Base-by-base conservation (phyloP, 2,113 vertebrate species). In the Poecile atricapillus region DNA sequence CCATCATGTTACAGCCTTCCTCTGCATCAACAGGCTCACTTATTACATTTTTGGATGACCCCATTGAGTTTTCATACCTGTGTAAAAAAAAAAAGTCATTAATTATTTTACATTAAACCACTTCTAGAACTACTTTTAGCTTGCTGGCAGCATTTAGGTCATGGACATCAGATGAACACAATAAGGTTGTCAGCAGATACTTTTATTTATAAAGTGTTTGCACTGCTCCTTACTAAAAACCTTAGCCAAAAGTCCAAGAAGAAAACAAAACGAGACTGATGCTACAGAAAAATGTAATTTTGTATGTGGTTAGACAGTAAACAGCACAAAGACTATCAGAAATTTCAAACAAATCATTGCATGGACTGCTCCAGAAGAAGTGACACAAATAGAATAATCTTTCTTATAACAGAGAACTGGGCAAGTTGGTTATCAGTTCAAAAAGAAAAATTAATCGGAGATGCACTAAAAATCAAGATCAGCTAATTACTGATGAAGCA, bases 61-160 rank as follows among this genome's bases (percentile, higher is more conserved):
- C 97, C 97, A 98, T 97, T 91, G 90, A 93, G 69, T 95, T 78
- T 77, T 96, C 95, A 96, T 90, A 97, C 97, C 98, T 98, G 91
- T n/a, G 80, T 65, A 79, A 95, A 95, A 97, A 97, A 95, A 97
- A 97, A 96, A 64, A 92, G 35, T 16, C 39, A 60, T 88, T 83
- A 90, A 55, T 60, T 33, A 55, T 87, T 58, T 74, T 73, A 55
- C 81, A 35, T 95, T 30, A 93, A 92, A 88, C 41, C 46, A 70
- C 15, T 79, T 82, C 49, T 60, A 85, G 91, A 97, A 94, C 37
- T 18, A 43, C 41, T 85, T 91, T 82, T 14, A 94, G 78, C 46
- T 58, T 78, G 46, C 46, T 67, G 60, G 41, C 18, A 87, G 50
- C 23, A 63, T 63, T 78, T 87, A 58, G 30, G 65, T 58, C 75